Evolutionary conservation across 2,888 invertebrate species (phyloP).

Genomic region (Ennomos fuscantarius): DNA sequence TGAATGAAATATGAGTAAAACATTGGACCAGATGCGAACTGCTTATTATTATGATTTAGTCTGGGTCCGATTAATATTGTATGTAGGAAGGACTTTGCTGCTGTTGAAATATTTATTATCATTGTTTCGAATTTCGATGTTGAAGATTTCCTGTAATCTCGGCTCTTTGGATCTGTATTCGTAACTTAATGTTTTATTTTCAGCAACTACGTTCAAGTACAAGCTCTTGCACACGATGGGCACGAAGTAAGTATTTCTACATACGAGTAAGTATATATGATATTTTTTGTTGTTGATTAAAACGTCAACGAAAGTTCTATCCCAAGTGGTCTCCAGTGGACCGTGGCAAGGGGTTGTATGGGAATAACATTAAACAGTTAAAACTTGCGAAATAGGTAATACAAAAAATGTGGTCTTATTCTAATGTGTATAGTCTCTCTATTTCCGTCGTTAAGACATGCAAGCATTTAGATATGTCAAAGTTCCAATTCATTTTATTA

Average conservation of each 20-base stretch:
- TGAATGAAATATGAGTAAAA: slow-evolving; percentile 39
- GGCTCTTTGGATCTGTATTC: slow-evolving; percentile 13
- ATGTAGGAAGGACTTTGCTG: slow-evolving; percentile 12
- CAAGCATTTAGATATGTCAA: too few relatives aligned
- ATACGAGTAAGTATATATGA: too few relatives aligned
- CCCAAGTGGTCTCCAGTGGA: too few relatives aligned
- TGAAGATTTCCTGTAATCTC: slow-evolving; percentile 24
- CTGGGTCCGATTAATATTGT: slow-evolving; percentile 32
- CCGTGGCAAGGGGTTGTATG: too few relatives aligned
- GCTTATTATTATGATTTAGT: slow-evolving; percentile 36
- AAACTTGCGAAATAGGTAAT: too few relatives aligned
- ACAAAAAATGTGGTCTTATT: too few relatives aligned
- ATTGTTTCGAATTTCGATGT: slow-evolving; percentile 24
- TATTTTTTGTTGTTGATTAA: too few relatives aligned
- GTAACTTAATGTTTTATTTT: slow-evolving; percentile 59
- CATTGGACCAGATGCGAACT: slow-evolving; percentile 39
- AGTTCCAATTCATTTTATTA: too few relatives aligned
- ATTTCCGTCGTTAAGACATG: too few relatives aligned
- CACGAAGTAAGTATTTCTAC: slow-evolving; percentile 90
- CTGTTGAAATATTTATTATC: slow-evolving; percentile 31
- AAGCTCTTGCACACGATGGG: slow-evolving; percentile 94
- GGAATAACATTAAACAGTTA: too few relatives aligned
- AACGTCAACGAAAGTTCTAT: too few relatives aligned
- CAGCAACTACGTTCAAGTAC: slow-evolving; percentile 97
- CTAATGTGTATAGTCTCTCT: too few relatives aligned